Evolutionary conservation across 2,888 invertebrate genomes (phyloP).

Genomic region (Agrochola circellaris): DNA sequence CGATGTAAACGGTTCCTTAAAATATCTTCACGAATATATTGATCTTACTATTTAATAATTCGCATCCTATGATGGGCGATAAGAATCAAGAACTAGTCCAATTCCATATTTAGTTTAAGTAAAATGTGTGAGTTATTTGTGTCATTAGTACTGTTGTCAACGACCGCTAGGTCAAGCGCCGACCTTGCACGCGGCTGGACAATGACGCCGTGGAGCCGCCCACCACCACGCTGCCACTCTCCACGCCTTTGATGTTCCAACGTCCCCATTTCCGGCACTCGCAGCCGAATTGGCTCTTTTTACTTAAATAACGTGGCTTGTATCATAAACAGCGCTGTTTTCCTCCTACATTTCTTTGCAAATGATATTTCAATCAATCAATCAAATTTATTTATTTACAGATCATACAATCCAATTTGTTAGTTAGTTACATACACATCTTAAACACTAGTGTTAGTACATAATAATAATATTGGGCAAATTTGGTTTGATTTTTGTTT

Average conservation of each 20-base stretch:
- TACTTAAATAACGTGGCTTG: constrained; percentile 16
- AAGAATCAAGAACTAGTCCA: not conserved
- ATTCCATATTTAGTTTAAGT: too few relatives aligned
- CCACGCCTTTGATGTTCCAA: constrained; percentile 51
- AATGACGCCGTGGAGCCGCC: constrained; percentile 52
- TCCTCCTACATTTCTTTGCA: constrained; percentile 15
- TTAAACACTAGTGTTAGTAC: too few relatives aligned
- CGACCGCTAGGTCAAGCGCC: constrained; percentile 57
- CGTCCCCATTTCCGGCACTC: constrained; percentile 52
- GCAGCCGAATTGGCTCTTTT: constrained; percentile 32
- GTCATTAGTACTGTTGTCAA: constrained; percentile 50
- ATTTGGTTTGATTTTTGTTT: not conserved
- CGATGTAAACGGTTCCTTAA: constrained; percentile 5
- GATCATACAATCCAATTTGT: too few relatives aligned
- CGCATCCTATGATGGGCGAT: not conserved
- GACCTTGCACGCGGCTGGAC: constrained; percentile 58
- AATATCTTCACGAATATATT: not conserved
- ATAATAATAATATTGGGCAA: too few relatives aligned
- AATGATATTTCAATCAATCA: too few relatives aligned
- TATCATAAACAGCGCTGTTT: constrained; percentile 24
- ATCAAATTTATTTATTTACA: too few relatives aligned
- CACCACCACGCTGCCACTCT: constrained; percentile 23
- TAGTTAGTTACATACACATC: too few relatives aligned
- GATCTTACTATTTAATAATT: not conserved
- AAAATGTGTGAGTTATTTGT: constrained; percentile 12